Conservation (phyloP, 2,888 invertebrate genomes). For the Aspidiotus destructor region DNA sequence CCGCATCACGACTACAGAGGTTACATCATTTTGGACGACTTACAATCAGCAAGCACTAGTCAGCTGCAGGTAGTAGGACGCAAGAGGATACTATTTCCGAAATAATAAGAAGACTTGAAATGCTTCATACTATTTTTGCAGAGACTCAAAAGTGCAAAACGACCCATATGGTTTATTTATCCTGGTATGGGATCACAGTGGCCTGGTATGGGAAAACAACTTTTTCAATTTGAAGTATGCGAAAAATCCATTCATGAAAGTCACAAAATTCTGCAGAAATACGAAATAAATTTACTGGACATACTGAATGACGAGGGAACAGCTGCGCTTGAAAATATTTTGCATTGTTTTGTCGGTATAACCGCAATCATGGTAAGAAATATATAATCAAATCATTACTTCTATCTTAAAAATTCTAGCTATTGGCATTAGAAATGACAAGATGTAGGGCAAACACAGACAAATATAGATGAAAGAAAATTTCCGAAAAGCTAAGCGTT, state of each 20-base stretch:
- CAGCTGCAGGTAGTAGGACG: slow-evolving; percentile 8
- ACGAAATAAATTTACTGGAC: slow-evolving; percentile 55
- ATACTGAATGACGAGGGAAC: slow-evolving; percentile 54
- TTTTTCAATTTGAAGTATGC: slow-evolving; percentile 66
- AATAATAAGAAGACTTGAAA: background rate
- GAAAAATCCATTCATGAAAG: slow-evolving; percentile 59
- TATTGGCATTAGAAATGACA: too few species aligned
- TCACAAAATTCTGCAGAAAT: slow-evolving; percentile 52
- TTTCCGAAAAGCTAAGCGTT: too few species aligned
- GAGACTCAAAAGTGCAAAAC: slow-evolving; percentile 30
- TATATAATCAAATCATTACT: too few species aligned
- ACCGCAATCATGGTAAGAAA: slow-evolving; percentile 54
- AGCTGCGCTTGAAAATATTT: slow-evolving; percentile 55
- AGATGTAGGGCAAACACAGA: too few species aligned
- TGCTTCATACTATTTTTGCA: slow-evolving; percentile 6
- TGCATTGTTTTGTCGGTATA: slow-evolving; percentile 65
- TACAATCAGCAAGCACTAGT: background rate
- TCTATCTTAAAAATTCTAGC: too few species aligned
- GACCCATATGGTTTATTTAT: slow-evolving; percentile 58
- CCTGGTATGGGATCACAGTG: slow-evolving; percentile 73
- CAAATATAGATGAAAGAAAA: too few species aligned
- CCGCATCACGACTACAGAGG: slow-evolving; percentile 46
- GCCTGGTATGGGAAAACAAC: slow-evolving; percentile 68
- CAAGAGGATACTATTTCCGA: background rate
- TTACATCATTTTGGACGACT: slow-evolving; percentile 42